These are phyloP conservation scores for Corydoras maculifer DNA, from an alignment of 2,113 vertebrate genomes.

Conservation along the genomic window DNA sequence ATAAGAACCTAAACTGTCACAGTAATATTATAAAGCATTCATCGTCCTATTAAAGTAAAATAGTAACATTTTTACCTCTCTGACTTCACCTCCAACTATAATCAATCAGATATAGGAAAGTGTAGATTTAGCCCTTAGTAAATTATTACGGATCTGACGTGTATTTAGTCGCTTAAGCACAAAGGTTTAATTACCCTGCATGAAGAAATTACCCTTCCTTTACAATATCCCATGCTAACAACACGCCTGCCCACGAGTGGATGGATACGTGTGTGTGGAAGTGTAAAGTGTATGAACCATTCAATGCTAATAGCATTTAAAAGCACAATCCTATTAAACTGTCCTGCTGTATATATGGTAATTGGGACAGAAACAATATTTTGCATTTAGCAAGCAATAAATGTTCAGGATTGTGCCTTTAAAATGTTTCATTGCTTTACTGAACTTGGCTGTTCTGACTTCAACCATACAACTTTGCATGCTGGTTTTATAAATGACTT, in stretches of 20 bases:
- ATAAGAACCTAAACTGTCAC: too few species aligned
- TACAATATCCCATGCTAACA: too few species aligned
- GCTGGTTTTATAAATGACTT: neutral
- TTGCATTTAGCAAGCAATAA: too few species aligned
- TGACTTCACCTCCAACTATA: neutral
- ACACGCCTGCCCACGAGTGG: conserved; percentile 10
- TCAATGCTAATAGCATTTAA: conserved; percentile 17
- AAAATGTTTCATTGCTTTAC: conserved; percentile 29
- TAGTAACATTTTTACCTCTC: conserved; percentile 7
- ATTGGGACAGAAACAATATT: too few species aligned
- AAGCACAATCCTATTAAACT: conserved; percentile 2
- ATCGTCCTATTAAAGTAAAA: neutral
- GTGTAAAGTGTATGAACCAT: conserved; percentile 2
- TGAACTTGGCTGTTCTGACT: conserved; percentile 36
- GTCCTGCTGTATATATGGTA: too few species aligned
- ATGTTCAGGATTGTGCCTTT: conserved; percentile 23
- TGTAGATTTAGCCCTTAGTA: neutral
- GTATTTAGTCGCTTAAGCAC: too few species aligned
- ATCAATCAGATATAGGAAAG: neutral
- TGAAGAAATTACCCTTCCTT: too few species aligned
- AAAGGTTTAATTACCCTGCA: too few species aligned
- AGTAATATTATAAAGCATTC: neutral
- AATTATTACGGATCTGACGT: neutral
- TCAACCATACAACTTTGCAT: conserved; percentile 15
- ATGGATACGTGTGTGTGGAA: conserved; percentile 14